Evolutionary conservation across 2,797 vertebrate species (phyloP).

Genomic region (Ara ararauna): DNA sequence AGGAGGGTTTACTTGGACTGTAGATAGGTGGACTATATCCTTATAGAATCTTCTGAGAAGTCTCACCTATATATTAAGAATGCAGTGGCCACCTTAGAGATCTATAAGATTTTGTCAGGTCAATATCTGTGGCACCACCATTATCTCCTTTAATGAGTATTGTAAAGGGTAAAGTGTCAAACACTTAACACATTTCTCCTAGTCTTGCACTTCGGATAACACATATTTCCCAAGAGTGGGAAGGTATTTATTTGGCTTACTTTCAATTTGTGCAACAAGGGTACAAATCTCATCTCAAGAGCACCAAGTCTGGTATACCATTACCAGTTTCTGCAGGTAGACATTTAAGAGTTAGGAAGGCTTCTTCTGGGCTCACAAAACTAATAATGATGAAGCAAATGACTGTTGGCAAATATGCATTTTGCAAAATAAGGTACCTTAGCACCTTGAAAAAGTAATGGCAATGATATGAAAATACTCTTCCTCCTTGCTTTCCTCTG

Average conservation of each 20-base stretch:
- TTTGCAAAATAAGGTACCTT: background rate
- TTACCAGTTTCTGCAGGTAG: conserved; percentile 13
- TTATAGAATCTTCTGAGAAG: background rate
- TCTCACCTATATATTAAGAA: background rate
- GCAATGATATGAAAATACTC: background rate
- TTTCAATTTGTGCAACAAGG: conserved; percentile 22
- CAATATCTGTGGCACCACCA: background rate
- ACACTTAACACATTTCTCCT: conserved; percentile 66
- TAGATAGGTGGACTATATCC: background rate
- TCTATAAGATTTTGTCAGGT: conserved; percentile 4
- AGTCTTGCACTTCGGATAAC: conserved; percentile 42
- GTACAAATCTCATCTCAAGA: conserved; percentile 19
- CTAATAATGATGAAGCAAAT: conserved; percentile 3
- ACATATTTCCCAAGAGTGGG: conserved; percentile 44
- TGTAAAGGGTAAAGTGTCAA: conserved; percentile 49
- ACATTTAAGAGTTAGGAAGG: background rate
- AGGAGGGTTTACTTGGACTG: background rate
- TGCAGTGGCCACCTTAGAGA: conserved; percentile 1
- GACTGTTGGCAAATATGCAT: background rate
- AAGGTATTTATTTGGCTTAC: conserved; percentile 44
- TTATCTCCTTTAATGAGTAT: conserved; percentile 56
- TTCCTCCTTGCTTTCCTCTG: background rate
- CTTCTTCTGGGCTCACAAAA: conserved; percentile 6
- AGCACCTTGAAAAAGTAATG: background rate
- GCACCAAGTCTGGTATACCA: background rate